Evolutionary conservation across 2,888 invertebrate genomes (phyloP).

Genomic region (Diabrotica balteata): DNA sequence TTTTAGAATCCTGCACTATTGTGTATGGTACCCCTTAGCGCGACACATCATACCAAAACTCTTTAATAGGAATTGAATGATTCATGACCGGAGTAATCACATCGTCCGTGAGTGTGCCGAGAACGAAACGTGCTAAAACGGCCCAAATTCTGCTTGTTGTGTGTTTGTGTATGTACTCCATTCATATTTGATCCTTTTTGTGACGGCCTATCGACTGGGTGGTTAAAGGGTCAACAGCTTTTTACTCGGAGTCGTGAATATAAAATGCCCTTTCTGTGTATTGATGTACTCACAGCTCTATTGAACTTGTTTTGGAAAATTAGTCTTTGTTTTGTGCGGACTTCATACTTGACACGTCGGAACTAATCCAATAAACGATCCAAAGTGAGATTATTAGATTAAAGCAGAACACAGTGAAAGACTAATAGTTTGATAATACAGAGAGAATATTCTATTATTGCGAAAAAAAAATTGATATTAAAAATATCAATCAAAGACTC

Average conservation of each 20-base stretch:
- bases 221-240: conserved; percentile 8
- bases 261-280: conserved; percentile 8
- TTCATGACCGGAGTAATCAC: conserved; percentile 7
- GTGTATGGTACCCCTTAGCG: not conserved
- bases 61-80: conserved; percentile 5
- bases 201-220: conserved; percentile 3
- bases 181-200: conserved; percentile 9
- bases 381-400: no score
- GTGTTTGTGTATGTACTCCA: conserved; percentile 3
- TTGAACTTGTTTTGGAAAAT: not conserved
- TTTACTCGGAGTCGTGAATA: conserved; percentile 5
- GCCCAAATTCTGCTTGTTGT: conserved; percentile 10
- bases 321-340: not conserved
- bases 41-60: not conserved
- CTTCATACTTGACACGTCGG: not conserved
- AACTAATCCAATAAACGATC: no score
- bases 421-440: no score
- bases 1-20: no score
- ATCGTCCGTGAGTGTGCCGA: not conserved
- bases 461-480: no score
- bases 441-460: no score
- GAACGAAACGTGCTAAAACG: conserved; percentile 10
- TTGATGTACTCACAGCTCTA: conserved; percentile 2
- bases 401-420: no score
- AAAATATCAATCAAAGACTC: no score